A percentile compares a stretch with the other conserved stretches of the same genome.
phyloP scores from a whole-genome alignment of 2,113 vertebrate species.

The Poeciliopsis retropinna region DNA sequence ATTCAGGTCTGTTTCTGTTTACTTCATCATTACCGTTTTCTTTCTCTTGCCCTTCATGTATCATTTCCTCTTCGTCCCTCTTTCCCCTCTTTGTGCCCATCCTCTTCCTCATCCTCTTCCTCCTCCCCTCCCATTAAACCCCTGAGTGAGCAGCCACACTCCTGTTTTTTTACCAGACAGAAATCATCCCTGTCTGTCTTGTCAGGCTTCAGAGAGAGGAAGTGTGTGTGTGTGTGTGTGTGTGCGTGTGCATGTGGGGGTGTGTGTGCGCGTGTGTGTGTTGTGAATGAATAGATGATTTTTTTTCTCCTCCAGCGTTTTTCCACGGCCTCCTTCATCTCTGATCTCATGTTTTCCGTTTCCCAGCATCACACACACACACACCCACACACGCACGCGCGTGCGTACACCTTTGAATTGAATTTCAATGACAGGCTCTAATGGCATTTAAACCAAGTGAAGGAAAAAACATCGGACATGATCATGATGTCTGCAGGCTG shows the following conservation, averaged over 20 bases:
- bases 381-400: neutral
- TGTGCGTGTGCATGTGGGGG: too few relatives aligned
- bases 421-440: slow-evolving; percentile 53
- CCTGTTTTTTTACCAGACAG: slow-evolving; percentile 50
- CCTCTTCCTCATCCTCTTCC: slow-evolving; percentile 7
- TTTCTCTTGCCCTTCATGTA: neutral
- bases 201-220: slow-evolving; percentile 50
- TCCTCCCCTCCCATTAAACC: slow-evolving; percentile 58
- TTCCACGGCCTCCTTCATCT: slow-evolving; percentile 31
- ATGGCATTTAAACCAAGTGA: slow-evolving; percentile 41
- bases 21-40: neutral
- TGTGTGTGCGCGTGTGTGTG: slow-evolving; percentile 27
- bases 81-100: slow-evolving; percentile 20
- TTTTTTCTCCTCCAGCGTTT: slow-evolving; percentile 34
- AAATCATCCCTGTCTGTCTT: slow-evolving; percentile 65
- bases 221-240: neutral
- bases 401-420: slow-evolving; percentile 34
- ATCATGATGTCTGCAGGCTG: slow-evolving; percentile 53
- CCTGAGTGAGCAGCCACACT: slow-evolving; percentile 49
- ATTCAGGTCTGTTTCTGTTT: neutral
- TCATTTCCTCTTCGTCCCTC: slow-evolving; percentile 2
- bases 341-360: slow-evolving; percentile 15
- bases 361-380: neutral
- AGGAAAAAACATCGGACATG: slow-evolving; percentile 31
- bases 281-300: slow-evolving; percentile 44